Percentiles rank a stretch among this genome's conserved stretches.
phyloP scores from a whole-genome alignment of 2,113 vertebrate species.

The Eulemur macaco region DNA sequence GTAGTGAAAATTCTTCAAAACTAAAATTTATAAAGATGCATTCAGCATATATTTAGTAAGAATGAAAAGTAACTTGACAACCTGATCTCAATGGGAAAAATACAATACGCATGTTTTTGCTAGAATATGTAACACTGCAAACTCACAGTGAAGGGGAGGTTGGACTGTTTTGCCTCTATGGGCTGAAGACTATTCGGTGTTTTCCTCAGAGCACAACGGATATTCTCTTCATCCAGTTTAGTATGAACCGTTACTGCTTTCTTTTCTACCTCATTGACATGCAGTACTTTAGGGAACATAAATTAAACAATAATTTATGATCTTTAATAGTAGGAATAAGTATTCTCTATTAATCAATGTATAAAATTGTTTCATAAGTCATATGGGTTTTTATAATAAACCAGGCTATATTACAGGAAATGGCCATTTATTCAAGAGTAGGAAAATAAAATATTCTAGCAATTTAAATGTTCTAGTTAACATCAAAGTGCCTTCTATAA shows the following conservation, averaged over 20 bases:
- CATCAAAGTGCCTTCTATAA: background rate
- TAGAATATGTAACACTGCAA: background rate
- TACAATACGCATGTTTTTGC: background rate
- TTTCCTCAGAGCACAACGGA: background rate
- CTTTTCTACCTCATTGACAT: background rate
- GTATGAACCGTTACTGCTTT: background rate
- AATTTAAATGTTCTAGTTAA: background rate
- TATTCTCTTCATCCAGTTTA: background rate
- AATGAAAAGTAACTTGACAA: background rate
- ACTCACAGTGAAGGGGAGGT: background rate
- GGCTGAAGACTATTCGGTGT: fast-evolving
- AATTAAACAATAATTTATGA: conserved; percentile 5
- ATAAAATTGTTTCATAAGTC: background rate
- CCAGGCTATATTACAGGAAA: background rate
- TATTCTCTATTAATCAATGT: background rate
- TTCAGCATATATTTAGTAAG: background rate
- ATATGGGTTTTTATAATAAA: background rate
- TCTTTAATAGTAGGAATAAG: background rate
- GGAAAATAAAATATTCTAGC: background rate
- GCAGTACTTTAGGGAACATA: background rate
- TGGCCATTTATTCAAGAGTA: background rate
- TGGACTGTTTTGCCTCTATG: background rate
- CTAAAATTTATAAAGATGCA: background rate
- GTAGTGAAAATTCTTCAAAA: background rate
- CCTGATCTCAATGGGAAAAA: background rate